A percentile compares a stretch with the other conserved stretches of the same genome.
Evolutionary conservation across 1,140 invertebrate species (phyloP).

Genomic region (Drosophila lini): DNA sequence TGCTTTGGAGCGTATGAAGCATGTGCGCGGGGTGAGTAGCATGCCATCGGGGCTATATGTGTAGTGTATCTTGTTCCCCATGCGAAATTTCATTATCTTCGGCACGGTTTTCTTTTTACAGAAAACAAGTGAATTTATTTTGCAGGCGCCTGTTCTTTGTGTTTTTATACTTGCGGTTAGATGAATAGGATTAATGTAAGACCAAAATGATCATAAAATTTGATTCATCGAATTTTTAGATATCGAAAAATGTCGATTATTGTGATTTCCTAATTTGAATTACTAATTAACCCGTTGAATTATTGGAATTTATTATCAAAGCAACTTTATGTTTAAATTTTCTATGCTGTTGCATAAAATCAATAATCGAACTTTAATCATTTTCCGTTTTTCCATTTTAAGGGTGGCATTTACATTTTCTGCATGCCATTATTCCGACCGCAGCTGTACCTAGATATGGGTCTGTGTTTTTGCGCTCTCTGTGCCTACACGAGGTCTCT

Average conservation of each 20-base stretch:
- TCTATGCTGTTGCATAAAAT: background rate
- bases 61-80: constrained; percentile 29
- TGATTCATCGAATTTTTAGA: background rate
- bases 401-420: background rate
- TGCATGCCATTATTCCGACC: constrained; percentile 7
- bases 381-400: background rate
- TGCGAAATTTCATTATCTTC: constrained; percentile 56
- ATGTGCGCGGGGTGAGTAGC: constrained; percentile 77
- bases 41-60: constrained; percentile 14
- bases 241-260: background rate
- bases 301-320: too few relatives aligned
- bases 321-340: background rate
- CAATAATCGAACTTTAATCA: background rate
- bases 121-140: constrained; percentile 58
- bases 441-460: constrained; percentile 7
- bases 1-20: constrained; percentile 78
- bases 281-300: background rate
- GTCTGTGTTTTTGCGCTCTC: constrained; percentile 28
- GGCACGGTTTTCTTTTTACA: constrained; percentile 7
- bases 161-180: background rate
- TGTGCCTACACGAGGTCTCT: constrained; percentile 14
- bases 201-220: too few relatives aligned
- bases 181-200: background rate
- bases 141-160: constrained; percentile 7
- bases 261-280: background rate